phyloP scores from a whole-genome alignment of 2,113 vertebrate species.

The Sialia sialis region DNA sequence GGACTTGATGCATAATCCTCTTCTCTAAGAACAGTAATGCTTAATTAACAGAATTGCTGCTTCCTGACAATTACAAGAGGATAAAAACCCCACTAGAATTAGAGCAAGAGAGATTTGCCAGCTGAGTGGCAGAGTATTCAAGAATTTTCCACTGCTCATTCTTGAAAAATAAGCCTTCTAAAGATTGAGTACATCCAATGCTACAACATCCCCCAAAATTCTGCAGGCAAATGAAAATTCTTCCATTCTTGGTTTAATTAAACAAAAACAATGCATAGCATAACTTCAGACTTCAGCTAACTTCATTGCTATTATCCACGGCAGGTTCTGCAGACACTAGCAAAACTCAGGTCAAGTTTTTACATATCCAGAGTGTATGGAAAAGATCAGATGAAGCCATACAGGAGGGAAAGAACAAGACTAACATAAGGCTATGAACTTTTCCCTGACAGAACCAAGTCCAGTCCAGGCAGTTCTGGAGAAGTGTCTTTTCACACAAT shows the following conservation, averaged over 20 bases:
- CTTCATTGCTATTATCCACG: not conserved
- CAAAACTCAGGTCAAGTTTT: not conserved
- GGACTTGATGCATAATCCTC: slow-evolving; percentile 10
- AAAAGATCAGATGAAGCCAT: not conserved
- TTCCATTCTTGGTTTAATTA: not conserved
- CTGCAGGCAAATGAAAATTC: not conserved
- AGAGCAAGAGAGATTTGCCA: slow-evolving; percentile 1
- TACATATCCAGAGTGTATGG: accelerated
- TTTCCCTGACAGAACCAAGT: not conserved
- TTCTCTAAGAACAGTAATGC: not conserved
- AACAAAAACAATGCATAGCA: not conserved
- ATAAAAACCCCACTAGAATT: slow-evolving; percentile 5
- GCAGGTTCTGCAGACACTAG: not conserved
- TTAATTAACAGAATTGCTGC: slow-evolving; percentile 46
- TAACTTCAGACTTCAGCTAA: not conserved
- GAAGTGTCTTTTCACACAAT: not conserved
- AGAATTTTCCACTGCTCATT: slow-evolving; percentile 31
- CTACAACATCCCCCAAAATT: not conserved
- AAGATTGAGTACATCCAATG: not conserved
- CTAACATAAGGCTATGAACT: not conserved
- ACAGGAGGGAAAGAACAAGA: not conserved
- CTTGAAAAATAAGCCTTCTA: not conserved
- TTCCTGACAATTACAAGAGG: slow-evolving; percentile 41
- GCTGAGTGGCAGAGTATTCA: not conserved
- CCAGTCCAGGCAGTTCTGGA: not conserved